A percentile compares a stretch with the other conserved stretches of the same genome.
These are phyloP conservation scores for Peribatodes rhomboidaria DNA, from an alignment of 2,888 invertebrate genomes.

Conservation along the genomic window DNA sequence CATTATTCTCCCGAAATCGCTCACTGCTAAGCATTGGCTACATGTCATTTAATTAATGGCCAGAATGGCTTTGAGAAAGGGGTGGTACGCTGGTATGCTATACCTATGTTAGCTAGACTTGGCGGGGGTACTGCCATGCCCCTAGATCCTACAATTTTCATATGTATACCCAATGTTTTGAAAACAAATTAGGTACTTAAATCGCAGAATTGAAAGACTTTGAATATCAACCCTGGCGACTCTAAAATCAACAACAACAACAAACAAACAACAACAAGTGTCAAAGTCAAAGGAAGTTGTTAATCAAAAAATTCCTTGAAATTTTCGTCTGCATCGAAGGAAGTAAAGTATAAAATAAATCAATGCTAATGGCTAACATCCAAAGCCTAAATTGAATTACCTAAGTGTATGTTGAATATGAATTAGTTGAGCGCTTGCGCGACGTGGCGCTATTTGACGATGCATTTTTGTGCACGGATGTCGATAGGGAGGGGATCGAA, in stretches of 20 bases:
- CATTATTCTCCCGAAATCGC: no score
- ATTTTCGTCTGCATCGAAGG: conserved; percentile 33
- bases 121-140: no score
- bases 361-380: conserved; percentile 27
- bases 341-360: conserved; percentile 37
- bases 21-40: no score
- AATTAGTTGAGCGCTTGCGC: conserved; percentile 36
- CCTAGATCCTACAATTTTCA: no score
- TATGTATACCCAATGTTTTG: no score
- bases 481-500: conserved; percentile 23
- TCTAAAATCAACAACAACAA: not conserved
- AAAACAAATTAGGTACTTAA: no score
- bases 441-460: conserved; percentile 28
- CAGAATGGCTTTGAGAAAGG: no score
- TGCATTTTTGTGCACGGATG: conserved; percentile 39
- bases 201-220: no score
- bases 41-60: no score
- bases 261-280: conserved; percentile 3
- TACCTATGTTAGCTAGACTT: no score
- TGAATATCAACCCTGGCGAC: no score
- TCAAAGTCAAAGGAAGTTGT: conserved; percentile 22
- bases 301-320: conserved; percentile 26
- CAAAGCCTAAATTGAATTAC: conserved; percentile 34
- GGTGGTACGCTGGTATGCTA: no score
- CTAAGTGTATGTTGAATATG: conserved; percentile 38